Evolutionary conservation across 2,113 vertebrate genomes (phyloP), one percentile per base, ranked within the genome.

Genomic region (Xenus cinereus): DNA sequence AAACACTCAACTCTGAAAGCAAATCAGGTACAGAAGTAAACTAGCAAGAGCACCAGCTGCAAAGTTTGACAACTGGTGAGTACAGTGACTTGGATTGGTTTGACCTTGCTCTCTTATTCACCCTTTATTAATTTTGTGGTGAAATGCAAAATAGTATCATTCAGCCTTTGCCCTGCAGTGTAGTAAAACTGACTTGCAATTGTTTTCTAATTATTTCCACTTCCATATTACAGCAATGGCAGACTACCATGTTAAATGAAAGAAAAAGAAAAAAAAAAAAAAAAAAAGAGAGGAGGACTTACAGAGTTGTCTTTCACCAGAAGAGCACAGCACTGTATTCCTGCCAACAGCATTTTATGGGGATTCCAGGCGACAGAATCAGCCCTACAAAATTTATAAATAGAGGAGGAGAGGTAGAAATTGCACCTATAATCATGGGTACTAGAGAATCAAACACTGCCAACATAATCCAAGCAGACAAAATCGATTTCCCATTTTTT

Each of bases 321-420:
- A 60, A 99, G 98, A 80, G 98, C 98, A 73, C 98, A 99, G 95
- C 99, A 99, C 96, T 99, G 99, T 89, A 99, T 97, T 67, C 98
- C 98, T 14, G 98, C 98, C 98, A 99, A 98, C 74, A 99, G 94
- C 99, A 99, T 99, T 96, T 99, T 99, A 95, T 98, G 98, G n/a
- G 98, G 98, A 97, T 99, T 99, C 98, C 98, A 99, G 56, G 98
- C 98, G 9, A 99, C 98, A 27, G 98, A 99, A 95, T 98, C 96
- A 45, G 98, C 98, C 95, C 98, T 99, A 54, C 21, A 6, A 74
- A 59, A 66, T 85, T 54, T 63, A 94, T 75, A 62, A 91, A 74
- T 46, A 18, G 48, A 92, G 48, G 35, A 68, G 59, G 7, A 5
- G 14, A 71, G 22, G 24, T 20, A 14, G 53, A 86, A 83, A 77